These are phyloP conservation scores for Silvanus unidentatus DNA, from an alignment of 2,888 invertebrate species.

Conservation along the genomic window DNA sequence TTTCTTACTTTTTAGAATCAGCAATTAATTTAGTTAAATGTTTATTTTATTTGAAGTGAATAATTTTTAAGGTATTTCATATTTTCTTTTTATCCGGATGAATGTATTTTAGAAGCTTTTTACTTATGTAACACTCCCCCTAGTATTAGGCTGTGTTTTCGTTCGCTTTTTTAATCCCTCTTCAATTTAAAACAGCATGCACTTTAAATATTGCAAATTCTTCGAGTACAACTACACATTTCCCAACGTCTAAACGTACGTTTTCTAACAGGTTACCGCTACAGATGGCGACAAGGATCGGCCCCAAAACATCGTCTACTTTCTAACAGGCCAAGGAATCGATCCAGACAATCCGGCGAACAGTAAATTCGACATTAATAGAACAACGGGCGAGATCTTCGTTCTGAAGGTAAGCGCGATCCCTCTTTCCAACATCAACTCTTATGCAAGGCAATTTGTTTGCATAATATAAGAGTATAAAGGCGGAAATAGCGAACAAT, in stretches of 20 bases:
- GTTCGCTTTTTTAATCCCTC: not conserved
- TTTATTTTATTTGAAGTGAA: too few species aligned
- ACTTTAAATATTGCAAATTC: not conserved
- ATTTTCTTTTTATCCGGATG: too few species aligned
- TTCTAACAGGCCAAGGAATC: slow-evolving; percentile 91
- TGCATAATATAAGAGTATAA: too few species aligned
- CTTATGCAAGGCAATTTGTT: too few species aligned
- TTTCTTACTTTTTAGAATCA: too few species aligned
- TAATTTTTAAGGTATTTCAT: too few species aligned
- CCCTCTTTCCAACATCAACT: too few species aligned
- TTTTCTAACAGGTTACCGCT: slow-evolving; percentile 73
- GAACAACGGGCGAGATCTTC: slow-evolving; percentile 91
- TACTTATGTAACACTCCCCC: too few species aligned
- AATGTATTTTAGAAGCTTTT: too few species aligned
- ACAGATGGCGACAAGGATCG: slow-evolving; percentile 94
- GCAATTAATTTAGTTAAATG: too few species aligned
- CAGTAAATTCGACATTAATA: slow-evolving; percentile 94
- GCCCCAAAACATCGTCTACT: slow-evolving; percentile 92
- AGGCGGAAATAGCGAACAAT: too few species aligned
- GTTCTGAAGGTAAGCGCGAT: slow-evolving; percentile 84
- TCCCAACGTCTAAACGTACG: not conserved
- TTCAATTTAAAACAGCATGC: not conserved
- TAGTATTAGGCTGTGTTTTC: too few species aligned
- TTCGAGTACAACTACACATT: not conserved
- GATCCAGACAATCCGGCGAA: slow-evolving; percentile 92